Conservation (phyloP, 2,113 vertebrate genomes). For the Tragelaphus scriptus region DNA sequence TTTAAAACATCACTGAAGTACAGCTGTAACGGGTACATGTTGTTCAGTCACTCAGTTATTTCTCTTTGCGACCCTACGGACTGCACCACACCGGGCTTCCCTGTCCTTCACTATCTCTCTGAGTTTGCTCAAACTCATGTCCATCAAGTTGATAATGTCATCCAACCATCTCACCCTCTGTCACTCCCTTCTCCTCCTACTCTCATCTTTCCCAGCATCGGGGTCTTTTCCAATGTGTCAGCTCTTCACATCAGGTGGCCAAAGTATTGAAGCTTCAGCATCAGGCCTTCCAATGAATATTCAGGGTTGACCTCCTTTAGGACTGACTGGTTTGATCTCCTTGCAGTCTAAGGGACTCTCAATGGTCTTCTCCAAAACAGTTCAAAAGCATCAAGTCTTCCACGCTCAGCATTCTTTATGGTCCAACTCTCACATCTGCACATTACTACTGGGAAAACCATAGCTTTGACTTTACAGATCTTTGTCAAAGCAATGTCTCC, state of each 20-base stretch:
- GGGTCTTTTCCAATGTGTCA: background rate
- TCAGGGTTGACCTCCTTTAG: background rate
- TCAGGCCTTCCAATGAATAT: background rate
- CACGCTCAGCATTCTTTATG: background rate
- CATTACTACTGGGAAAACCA: background rate
- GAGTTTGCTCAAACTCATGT: background rate
- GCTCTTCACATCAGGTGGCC: background rate
- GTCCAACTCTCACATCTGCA: background rate
- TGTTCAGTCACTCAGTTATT: background rate
- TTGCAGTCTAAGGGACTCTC: background rate
- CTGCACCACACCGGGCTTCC: background rate
- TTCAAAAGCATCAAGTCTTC: background rate
- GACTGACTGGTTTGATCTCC: background rate
- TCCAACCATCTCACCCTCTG: background rate
- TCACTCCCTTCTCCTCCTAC: background rate
- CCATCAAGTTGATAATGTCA: background rate
- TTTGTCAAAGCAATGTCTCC: background rate
- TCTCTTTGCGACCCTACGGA: rapidly evolving
- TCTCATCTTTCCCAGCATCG: background rate
- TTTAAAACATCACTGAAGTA: background rate
- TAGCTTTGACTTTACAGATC: background rate
- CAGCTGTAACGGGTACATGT: background rate
- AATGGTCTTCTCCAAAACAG: background rate
- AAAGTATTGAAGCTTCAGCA: background rate
- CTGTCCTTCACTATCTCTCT: background rate